Base-by-base conservation (phyloP, 2,888 invertebrate genomes). In the Eupithecia abbreviata region DNA sequence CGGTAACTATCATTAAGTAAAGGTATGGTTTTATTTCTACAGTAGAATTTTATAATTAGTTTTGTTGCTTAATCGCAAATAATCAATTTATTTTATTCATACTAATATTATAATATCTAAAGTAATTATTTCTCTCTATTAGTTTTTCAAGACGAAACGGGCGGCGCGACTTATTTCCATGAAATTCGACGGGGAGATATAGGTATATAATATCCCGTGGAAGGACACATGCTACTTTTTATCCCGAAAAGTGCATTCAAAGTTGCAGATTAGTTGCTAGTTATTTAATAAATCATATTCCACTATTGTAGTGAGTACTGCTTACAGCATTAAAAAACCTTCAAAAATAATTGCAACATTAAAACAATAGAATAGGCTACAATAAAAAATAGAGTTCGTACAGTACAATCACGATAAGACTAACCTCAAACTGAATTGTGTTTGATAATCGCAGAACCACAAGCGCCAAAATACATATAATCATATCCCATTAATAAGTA, bases 391-490 rank as follows among this genome's bases (percentile, higher is more conserved):
- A n/a, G 18, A 18, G 18, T 58, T 67, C 43, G 15, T n/a, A 67
- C 7, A 65, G 7, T 15, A 67, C 42, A 67, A 15, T 13, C 5
- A 43, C 43, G n/a, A 67, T 42, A 67, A 43, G 13, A 43, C 55
- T 4, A 43, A 43, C 7, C 15, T 67, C n/a, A 67, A 15, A 45
- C 67, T 15, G 43, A 68, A 68, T n/a, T 42, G 67, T 47, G 30
- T 47, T n/a, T 69, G 45, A 69, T 47, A 47, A 69, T 18, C 12
- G 41, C 69, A 69, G 18, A 47, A 69, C 18, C 69, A 13, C 47
- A 45, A 66, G 42, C 13, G 15, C 66, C 41, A 66, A 66, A 66
- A 49, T 6, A 49, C 49, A 18, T 6, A 49, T 69, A 18, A 68
- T 68, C 45, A 43, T 15, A 43, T 43, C n/a, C n/a, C 45, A 45